phyloP scores from a whole-genome alignment of 2,797 vertebrate genomes.

The Cheracebus regulus region DNA sequence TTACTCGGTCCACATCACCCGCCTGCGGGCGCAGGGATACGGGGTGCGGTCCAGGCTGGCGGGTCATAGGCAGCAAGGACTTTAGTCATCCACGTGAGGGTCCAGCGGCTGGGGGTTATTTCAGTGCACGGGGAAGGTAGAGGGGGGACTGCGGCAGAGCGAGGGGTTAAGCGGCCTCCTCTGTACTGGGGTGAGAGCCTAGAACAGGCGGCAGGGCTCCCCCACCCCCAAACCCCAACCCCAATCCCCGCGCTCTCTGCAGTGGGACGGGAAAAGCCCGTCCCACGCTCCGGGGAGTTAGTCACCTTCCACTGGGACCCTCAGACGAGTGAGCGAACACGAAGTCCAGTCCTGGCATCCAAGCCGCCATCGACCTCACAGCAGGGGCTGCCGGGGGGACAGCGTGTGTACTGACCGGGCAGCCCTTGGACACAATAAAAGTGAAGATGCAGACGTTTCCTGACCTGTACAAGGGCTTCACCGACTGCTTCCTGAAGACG shows the following conservation, averaged over 20 bases:
- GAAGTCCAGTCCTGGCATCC: slow-evolving; percentile 88
- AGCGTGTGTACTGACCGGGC: slow-evolving; percentile 74
- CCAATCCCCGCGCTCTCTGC: too few relatives aligned
- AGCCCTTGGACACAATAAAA: slow-evolving; percentile 94
- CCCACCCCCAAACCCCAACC: too few relatives aligned
- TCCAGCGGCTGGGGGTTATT: too few relatives aligned
- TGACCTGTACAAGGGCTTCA: slow-evolving; percentile 88
- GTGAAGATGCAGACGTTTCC: slow-evolving; percentile 98
- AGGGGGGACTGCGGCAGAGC: too few relatives aligned
- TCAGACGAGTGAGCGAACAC: slow-evolving; percentile 80
- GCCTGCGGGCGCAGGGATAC: background rate
- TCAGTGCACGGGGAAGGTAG: too few relatives aligned
- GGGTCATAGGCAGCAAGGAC: too few relatives aligned
- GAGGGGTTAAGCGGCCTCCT: background rate
- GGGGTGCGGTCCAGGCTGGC: too few relatives aligned
- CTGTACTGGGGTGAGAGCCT: fast-evolving
- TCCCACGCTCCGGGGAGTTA: background rate
- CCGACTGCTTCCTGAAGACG: slow-evolving; percentile 90
- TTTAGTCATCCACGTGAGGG: too few relatives aligned
- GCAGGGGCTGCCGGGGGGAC: slow-evolving; percentile 89
- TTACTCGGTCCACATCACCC: background rate
- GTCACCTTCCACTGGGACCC: background rate
- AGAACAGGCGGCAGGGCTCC: background rate
- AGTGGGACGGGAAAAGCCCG: background rate
- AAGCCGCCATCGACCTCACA: slow-evolving; percentile 92